Base-by-base conservation (phyloP, 1,140 invertebrate species). In the Prorops nasuta region DNA sequence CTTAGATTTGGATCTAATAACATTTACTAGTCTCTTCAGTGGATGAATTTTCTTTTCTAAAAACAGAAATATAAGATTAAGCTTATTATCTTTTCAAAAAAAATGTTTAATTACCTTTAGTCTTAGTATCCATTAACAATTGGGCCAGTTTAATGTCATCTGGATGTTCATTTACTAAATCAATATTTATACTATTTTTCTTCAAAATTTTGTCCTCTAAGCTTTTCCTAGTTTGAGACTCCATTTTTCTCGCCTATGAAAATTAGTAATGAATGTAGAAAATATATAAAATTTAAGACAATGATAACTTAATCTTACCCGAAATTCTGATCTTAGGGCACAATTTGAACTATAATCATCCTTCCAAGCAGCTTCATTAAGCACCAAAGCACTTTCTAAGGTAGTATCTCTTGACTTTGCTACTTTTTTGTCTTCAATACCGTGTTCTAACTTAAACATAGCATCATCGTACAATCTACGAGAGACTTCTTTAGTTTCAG, bases 371-470 rank as follows among this genome's bases (percentile, higher is more conserved):
- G 79, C 78, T 53, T 91, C 86, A 74, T 94, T 92, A 22, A 87
- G 79, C 24, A 86, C 84, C 52, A 91, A 86, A 3, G 96, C 78
- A 64, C 84, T 81, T 41, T 85, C 83, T 0, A 98, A 66, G 14
- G 82, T 78, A 1, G 89, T 87, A 57, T 88, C 86, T 3, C 85
- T 80, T 41, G 80, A 80, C 62, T 87, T 87, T 0, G 86, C 85
- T 40, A 84, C 82, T 58, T 82, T 82, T 58, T 85, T 81, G 78
- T 98, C 96, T 48, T 89, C 85, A 9, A 84, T 83, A 28, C 89
- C 88, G 79, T 98, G 95, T 72, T 98, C 95, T 49, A 98, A 78
- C 75, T 88, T 94, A 70, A 89, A 98, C 96, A 98, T 98, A 16
- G 95, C 86, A 86, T 98, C 94, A 64, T 92, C 90, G 59, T 90